Conservation (phyloP, 2,113 vertebrate genomes). For the Sturnus vulgaris region DNA sequence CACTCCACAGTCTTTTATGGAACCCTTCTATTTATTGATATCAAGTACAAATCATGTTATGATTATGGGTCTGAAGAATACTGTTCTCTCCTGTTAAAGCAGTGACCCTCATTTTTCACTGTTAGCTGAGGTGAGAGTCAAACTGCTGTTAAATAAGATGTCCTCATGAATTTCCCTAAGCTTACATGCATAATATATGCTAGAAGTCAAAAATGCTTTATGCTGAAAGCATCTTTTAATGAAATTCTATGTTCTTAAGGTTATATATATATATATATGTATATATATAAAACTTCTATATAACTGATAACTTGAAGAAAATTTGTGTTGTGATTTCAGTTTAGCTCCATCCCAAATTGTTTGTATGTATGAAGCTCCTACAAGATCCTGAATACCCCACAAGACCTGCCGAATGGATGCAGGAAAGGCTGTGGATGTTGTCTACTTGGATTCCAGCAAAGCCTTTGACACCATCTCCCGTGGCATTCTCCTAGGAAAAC, state of each 20-base stretch:
- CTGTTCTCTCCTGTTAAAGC: not conserved
- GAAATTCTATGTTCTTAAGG: not conserved
- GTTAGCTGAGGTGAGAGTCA: not conserved
- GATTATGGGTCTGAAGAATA: not conserved
- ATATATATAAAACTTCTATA: no score
- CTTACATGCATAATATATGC: not conserved
- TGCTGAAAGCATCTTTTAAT: not conserved
- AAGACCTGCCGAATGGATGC: rapidly evolving
- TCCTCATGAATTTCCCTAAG: not conserved
- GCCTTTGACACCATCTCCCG: not conserved
- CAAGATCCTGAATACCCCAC: not conserved
- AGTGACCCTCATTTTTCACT: not conserved
- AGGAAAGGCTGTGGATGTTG: not conserved
- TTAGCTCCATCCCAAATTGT: not conserved
- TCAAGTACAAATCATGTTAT: not conserved
- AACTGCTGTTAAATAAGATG: not conserved
- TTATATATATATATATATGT: no score
- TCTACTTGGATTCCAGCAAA: not conserved
- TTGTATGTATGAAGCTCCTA: not conserved
- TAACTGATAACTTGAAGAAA: not conserved
- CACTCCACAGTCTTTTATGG: not conserved
- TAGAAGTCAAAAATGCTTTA: not conserved
- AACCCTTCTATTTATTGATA: not conserved
- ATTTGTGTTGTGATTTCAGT: not conserved
- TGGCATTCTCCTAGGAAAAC: not conserved